Conservation (phyloP, 2,797 vertebrate genomes). For the Bradypus variegatus region DNA sequence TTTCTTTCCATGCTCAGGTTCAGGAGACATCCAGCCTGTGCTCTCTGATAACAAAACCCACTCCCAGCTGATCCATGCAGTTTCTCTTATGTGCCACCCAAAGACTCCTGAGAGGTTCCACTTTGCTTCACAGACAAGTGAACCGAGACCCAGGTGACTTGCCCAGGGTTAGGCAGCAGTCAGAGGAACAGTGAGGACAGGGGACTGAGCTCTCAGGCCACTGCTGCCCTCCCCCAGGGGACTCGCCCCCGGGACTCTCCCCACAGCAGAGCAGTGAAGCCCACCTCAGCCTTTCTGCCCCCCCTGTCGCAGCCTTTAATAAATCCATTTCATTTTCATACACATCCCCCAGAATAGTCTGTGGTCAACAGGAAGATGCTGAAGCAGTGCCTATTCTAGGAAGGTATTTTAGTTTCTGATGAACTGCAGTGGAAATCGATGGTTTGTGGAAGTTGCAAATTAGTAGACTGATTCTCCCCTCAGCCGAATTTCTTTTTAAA, state of each 20-base stretch:
- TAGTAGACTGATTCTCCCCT: neutral
- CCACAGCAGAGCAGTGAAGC: neutral
- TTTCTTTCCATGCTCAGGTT: neutral
- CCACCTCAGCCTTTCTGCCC: neutral
- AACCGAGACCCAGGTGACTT: neutral
- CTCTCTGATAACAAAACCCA: neutral
- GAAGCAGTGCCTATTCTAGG: neutral
- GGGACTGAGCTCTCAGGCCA: neutral
- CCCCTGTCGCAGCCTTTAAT: slow-evolving; percentile 11
- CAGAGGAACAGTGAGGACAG: neutral
- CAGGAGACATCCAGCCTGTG: neutral
- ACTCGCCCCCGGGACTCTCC: neutral
- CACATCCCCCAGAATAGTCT: slow-evolving; percentile 28
- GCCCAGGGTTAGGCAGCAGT: neutral
- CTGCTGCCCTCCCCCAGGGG: neutral
- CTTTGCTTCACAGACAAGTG: neutral
- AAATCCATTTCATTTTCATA: slow-evolving; percentile 38
- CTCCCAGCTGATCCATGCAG: neutral
- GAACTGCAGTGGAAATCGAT: neutral
- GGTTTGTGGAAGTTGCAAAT: neutral
- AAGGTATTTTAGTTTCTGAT: neutral
- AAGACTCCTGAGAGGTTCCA: neutral
- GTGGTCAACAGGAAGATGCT: slow-evolving; percentile 9
- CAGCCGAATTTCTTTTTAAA: neutral
- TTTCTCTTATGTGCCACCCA: neutral